Percentiles rank a stretch among this genome's conserved stretches.
Evolutionary conservation across 1,140 invertebrate species (phyloP).

Genomic region (Trachymyrmex septentrionalis): DNA sequence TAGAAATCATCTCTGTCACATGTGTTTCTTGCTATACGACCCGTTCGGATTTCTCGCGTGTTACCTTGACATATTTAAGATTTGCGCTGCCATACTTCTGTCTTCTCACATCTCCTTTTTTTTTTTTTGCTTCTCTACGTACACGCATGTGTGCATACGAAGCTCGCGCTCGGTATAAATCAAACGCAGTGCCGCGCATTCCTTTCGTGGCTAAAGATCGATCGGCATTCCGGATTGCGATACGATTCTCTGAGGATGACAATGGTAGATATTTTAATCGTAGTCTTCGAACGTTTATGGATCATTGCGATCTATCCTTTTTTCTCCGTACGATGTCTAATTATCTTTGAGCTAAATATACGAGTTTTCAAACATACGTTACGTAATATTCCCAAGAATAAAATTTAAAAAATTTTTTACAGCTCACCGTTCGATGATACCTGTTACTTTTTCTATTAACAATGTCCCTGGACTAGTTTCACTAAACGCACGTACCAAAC

Average conservation of each 20-base stretch:
- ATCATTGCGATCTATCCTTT: slow-evolving; percentile 55
- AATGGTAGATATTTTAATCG: slow-evolving; percentile 79
- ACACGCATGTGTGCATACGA: slow-evolving; percentile 30
- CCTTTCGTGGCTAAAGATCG: slow-evolving; percentile 76
- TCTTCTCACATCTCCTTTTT: slow-evolving; percentile 43
- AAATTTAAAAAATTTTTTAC: background rate
- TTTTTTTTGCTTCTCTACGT: slow-evolving; percentile 47
- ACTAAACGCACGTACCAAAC: slow-evolving; percentile 16
- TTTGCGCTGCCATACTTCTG: slow-evolving; percentile 43
- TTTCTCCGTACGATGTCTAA: background rate
- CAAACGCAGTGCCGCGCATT: slow-evolving; percentile 78
- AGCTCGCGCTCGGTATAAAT: slow-evolving; percentile 78
- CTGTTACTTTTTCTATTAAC: background rate
- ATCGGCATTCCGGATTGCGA: slow-evolving; percentile 78
- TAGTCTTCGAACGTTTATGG: slow-evolving; percentile 73
- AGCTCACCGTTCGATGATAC: background rate
- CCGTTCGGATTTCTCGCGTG: slow-evolving; percentile 24
- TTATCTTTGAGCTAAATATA: background rate
- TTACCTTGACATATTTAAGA: slow-evolving; percentile 55
- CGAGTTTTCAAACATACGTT: background rate
- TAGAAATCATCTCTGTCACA: background rate
- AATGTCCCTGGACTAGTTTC: background rate
- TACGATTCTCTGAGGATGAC: slow-evolving; percentile 73
- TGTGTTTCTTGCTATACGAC: slow-evolving; percentile 6
- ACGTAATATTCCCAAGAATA: background rate